phyloP scores from a whole-genome alignment of 2,113 vertebrate genomes.

The Murina feae region DNA sequence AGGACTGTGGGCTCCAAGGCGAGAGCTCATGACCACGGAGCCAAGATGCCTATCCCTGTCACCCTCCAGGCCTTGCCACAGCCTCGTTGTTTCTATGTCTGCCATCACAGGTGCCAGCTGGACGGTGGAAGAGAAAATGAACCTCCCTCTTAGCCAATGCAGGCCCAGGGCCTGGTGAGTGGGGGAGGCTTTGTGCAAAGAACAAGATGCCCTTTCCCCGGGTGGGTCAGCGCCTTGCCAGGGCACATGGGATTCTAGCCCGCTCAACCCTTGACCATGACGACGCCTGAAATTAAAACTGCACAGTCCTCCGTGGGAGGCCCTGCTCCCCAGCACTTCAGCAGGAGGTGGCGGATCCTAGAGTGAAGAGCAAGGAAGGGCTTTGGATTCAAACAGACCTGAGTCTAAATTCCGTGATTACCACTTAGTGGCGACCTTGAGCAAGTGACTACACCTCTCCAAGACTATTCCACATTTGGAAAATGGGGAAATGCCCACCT shows the following conservation, averaged over 20 bases:
- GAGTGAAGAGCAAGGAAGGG: background rate
- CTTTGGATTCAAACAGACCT: background rate
- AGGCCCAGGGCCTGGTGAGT: background rate
- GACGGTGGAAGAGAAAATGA: background rate
- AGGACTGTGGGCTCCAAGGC: background rate
- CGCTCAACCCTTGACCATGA: background rate
- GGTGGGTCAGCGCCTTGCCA: background rate
- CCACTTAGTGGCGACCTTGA: background rate
- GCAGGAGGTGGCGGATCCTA: background rate
- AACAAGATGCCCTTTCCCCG: background rate
- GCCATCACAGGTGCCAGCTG: background rate
- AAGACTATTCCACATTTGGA: background rate
- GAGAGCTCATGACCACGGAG: accelerated
- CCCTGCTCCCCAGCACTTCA: background rate
- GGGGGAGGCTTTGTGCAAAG: background rate
- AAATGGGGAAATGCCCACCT: background rate
- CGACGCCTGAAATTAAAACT: background rate
- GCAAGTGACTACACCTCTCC: background rate
- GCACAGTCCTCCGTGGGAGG: accelerated
- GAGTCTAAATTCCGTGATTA: background rate
- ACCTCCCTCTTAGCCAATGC: background rate
- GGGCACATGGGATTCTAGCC: background rate
- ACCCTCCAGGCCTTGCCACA: background rate
- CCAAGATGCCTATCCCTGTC: background rate
- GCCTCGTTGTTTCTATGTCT: background rate